phyloP scores from a whole-genome alignment of 2,113 vertebrate species.

The Orthonyx spaldingii region DNA sequence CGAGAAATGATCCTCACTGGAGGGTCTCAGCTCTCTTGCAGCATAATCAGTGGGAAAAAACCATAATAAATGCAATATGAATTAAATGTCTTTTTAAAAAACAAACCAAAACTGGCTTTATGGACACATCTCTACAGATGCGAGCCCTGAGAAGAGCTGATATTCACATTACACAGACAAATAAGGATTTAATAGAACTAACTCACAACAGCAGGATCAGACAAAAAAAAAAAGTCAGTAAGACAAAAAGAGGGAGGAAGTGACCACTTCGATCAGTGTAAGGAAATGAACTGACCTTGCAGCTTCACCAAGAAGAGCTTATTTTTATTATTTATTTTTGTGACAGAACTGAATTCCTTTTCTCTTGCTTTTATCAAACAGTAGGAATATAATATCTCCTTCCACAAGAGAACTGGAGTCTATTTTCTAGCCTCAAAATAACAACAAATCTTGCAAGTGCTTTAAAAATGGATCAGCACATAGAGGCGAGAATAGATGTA shows the following conservation, averaged over 20 bases:
- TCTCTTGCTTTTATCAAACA: background rate
- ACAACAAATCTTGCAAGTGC: background rate
- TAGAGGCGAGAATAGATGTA: background rate
- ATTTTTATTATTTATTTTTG: background rate
- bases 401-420: background rate
- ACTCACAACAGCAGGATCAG: background rate
- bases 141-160: background rate
- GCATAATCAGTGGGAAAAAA: background rate
- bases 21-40: background rate
- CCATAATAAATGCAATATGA: background rate
- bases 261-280: background rate
- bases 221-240: background rate
- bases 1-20: background rate
- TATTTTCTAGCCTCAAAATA: background rate
- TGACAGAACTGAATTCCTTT: background rate
- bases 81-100: background rate
- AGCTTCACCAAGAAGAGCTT: background rate
- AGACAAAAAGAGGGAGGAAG: background rate
- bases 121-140: background rate
- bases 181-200: background rate
- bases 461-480: constrained; percentile 42
- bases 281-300: background rate
- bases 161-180: background rate
- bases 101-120: background rate
- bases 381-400: background rate